A percentile compares a stretch with the other conserved stretches of the same genome.
Evolutionary conservation across 2,113 vertebrate genomes (phyloP).

Genomic region (Hyperoodon ampullatus): DNA sequence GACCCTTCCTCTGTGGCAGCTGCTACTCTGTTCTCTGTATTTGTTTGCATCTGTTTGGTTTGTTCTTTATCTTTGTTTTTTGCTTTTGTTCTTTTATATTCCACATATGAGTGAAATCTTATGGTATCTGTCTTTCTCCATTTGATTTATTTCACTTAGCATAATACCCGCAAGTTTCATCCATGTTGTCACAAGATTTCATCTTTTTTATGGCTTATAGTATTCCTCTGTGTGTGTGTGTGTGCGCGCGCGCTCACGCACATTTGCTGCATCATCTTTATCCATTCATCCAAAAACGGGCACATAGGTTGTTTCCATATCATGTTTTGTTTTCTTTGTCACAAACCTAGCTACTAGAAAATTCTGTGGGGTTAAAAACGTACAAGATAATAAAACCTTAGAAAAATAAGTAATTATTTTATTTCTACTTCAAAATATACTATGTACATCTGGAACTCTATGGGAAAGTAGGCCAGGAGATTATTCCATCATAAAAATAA

Average conservation of each 20-base stretch:
- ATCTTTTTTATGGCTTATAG: background rate
- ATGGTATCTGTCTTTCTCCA: background rate
- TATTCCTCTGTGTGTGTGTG: background rate
- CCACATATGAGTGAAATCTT: background rate
- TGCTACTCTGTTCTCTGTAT: background rate
- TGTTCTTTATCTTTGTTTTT: background rate
- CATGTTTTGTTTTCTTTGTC: background rate
- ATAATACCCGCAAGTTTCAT: background rate
- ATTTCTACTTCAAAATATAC: slow-evolving; percentile 77
- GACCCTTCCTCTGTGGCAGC: background rate
- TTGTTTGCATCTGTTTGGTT: background rate
- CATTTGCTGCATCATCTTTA: background rate
- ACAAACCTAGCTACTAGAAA: background rate
- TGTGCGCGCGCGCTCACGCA: accelerated
- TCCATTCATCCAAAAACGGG: background rate
- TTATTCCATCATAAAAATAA: slow-evolving; percentile 46
- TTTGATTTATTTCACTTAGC: background rate
- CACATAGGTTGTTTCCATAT: background rate
- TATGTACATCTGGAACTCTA: slow-evolving; percentile 40
- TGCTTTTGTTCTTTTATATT: background rate
- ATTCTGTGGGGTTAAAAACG: slow-evolving; percentile 1
- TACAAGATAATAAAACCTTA: slow-evolving; percentile 61
- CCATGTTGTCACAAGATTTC: background rate
- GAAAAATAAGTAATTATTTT: slow-evolving; percentile 79
- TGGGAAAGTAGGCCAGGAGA: background rate